Conservation (phyloP, 2,888 invertebrate species). For the Diloba caeruleocephala region DNA sequence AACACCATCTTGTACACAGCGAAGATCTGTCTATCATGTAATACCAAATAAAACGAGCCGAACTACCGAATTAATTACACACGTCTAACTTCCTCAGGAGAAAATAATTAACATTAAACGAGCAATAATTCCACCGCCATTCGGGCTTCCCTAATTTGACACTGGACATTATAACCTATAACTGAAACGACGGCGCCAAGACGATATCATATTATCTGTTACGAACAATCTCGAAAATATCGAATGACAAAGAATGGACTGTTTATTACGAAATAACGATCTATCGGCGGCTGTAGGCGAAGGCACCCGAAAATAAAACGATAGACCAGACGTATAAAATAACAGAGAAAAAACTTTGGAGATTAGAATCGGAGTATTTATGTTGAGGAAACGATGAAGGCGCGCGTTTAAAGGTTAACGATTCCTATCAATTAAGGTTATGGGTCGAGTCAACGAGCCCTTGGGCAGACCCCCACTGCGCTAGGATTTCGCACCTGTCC, state of each 20-base stretch:
- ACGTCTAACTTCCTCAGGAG: constrained; percentile 52
- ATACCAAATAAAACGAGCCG: constrained; percentile 31
- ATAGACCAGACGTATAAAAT: constrained; percentile 79
- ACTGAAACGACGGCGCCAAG: constrained; percentile 78
- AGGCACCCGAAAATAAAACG: constrained; percentile 88
- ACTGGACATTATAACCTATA: constrained; percentile 72
- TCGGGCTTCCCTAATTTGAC: constrained; percentile 66
- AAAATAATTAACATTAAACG: constrained; percentile 63
- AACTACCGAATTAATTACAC: constrained; percentile 50
- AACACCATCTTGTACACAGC: constrained; percentile 7
- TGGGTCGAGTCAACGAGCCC: constrained; percentile 78
- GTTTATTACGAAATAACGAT: constrained; percentile 87
- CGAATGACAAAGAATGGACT: constrained; percentile 86
- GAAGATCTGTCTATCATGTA: constrained; percentile 27
- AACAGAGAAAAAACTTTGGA: constrained; percentile 78
- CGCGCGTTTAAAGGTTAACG: constrained; percentile 87
- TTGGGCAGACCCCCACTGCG: constrained; percentile 79
- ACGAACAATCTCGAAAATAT: constrained; percentile 80
- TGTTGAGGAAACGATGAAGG: constrained; percentile 82
- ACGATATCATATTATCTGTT: constrained; percentile 73
- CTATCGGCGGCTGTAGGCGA: constrained; percentile 72
- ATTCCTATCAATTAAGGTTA: constrained; percentile 89
- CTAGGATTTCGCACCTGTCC: constrained; percentile 85
- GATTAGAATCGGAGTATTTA: constrained; percentile 87
- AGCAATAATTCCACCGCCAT: constrained; percentile 61